Evolutionary conservation across 2,888 invertebrate genomes (phyloP), one percentile per base, ranked within the genome.

Genomic region (Brassicogethes aeneus): DNA sequence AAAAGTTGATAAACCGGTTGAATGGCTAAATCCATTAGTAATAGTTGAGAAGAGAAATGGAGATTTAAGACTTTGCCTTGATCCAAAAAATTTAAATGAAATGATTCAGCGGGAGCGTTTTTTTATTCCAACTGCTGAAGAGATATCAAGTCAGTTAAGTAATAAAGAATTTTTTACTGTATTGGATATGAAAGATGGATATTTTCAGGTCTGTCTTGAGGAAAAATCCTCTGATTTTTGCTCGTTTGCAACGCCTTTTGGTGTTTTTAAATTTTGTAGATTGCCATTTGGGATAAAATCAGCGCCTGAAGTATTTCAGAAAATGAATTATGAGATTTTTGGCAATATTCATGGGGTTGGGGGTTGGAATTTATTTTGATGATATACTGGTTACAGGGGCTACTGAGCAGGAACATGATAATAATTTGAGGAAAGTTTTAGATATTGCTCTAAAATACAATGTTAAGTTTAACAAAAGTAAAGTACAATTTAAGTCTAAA

Each of bases 161-260:
- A 34, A 37, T 33, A 50, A 50, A 35, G 14, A 23, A 36, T n/a
- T 50, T 17, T 31, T 47, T 50, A 46, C 49, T 2, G 43, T 50
- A n/a, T 33, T 51, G 8, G 48, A 48, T 29, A 44, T 46, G 44
- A 47, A 51, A 23, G 48, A 48, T 32, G 48, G 48, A 1, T 46
- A 44, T 33, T 44, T 42, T 36, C 48, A 50, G 36, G 37, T 50
- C 1, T 33, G 36, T 38, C 17, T 42, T 35, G 43, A 37, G 15
- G 7, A 17, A 17, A 34, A 40, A 37, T 41, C 41, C 17, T 17
- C 39, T 10, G 42, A 49, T 29, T 34, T 16, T 2, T 40, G 34
- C 15, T 39, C 42, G n/a, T 49, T 48, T 44, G 49, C 45, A 16
- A 49, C 49, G 16, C 43, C 42, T 2, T 47, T 47, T 36, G 45